These are phyloP conservation scores for Felis chaus DNA, from an alignment of 2,113 vertebrate species.

Conservation along the genomic window DNA sequence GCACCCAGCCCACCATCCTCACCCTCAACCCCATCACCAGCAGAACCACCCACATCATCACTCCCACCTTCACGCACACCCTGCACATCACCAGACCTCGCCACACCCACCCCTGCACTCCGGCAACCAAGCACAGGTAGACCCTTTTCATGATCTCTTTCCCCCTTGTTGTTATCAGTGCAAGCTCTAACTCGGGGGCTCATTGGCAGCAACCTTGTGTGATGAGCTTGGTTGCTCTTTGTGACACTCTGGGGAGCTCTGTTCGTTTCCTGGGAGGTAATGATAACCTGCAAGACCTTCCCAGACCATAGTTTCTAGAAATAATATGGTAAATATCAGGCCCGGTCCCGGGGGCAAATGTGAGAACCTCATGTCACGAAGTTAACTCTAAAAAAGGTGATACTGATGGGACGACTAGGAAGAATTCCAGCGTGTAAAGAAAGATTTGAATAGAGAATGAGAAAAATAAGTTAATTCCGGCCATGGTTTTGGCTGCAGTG, in stretches of 20 bases:
- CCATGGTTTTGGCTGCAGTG: background rate
- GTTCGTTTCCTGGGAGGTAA: background rate
- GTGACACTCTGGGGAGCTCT: background rate
- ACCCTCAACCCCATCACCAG: constrained; percentile 93
- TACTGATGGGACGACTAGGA: background rate
- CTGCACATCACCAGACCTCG: constrained; percentile 95
- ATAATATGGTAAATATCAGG: background rate
- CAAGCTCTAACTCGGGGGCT: background rate
- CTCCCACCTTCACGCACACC: constrained; percentile 93
- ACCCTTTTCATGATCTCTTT: background rate
- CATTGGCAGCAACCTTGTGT: background rate
- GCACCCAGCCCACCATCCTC: constrained; percentile 92
- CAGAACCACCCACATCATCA: constrained; percentile 95
- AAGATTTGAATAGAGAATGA: background rate
- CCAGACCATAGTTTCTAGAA: background rate
- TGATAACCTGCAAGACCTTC: background rate
- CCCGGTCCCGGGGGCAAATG: background rate
- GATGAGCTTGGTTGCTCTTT: background rate
- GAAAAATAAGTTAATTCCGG: background rate
- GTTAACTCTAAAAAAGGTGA: background rate
- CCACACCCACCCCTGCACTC: constrained; percentile 94
- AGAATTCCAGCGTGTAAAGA: background rate
- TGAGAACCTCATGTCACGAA: background rate
- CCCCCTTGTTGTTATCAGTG: background rate
- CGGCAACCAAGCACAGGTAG: constrained; percentile 94